Evolutionary conservation across 2,113 vertebrate genomes (phyloP).

Genomic region (Brachypodius melanocephalos): DNA sequence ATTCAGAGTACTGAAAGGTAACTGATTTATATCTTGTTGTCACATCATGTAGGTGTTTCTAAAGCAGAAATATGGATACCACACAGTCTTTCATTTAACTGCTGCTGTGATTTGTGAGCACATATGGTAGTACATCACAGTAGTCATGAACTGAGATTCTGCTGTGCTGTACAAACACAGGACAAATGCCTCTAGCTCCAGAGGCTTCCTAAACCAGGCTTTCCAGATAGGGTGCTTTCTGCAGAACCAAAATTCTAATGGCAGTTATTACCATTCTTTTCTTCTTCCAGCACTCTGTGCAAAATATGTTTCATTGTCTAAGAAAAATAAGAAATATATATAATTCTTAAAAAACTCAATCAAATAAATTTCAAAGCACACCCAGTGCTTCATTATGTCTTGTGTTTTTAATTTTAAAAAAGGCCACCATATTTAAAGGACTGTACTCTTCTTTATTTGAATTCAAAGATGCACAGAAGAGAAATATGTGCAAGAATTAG

Average conservation of each 20-base stretch:
- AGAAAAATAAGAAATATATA: background rate
- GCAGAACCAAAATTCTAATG: background rate
- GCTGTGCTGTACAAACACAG: background rate
- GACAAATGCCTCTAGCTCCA: background rate
- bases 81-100: background rate
- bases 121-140: background rate
- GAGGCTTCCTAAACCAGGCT: background rate
- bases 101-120: background rate
- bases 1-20: background rate
- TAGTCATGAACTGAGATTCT: background rate
- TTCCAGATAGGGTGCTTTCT: background rate
- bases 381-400: background rate
- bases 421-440: background rate
- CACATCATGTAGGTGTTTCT: background rate
- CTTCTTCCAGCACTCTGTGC: background rate
- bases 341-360: background rate
- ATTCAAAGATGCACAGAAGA: background rate
- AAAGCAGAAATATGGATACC: background rate
- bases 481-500: conserved; percentile 6
- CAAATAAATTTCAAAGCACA: background rate
- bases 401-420: background rate
- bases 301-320: background rate
- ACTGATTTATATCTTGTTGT: background rate
- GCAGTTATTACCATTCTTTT: background rate
- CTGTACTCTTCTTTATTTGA: background rate